These are phyloP conservation scores for Theocolax elegans DNA, from an alignment of 1,140 invertebrate species.

Conservation along the genomic window DNA sequence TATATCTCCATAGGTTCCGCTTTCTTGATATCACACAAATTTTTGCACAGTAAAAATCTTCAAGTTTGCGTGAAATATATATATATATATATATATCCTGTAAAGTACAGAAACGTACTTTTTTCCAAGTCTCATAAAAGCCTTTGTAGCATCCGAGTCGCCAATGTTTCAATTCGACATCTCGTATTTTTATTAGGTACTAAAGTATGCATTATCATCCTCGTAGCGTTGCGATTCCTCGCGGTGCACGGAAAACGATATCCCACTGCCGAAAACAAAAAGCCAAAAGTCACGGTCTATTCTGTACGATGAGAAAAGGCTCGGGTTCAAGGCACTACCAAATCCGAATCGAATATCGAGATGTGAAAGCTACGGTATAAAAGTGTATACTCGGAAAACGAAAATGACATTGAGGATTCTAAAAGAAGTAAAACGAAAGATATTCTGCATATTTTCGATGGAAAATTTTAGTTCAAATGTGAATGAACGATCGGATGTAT, in stretches of 20 bases:
- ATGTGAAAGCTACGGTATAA: constrained; percentile 13
- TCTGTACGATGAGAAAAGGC: not conserved
- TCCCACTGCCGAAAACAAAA: constrained; percentile 20
- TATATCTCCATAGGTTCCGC: too few relatives aligned
- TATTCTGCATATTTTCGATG: too few relatives aligned
- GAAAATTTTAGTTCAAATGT: too few relatives aligned
- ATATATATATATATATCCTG: too few relatives aligned
- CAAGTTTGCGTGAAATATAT: too few relatives aligned
- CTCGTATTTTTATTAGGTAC: constrained; percentile 34
- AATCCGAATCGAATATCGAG: constrained; percentile 34
- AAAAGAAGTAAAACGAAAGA: not conserved
- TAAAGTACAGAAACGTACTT: too few relatives aligned
- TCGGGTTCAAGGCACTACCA: constrained; percentile 19
- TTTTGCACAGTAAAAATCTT: not conserved
- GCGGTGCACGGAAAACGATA: constrained; percentile 9
- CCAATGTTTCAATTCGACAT: constrained; percentile 33
- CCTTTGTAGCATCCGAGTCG: not conserved
- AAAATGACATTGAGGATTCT: not conserved
- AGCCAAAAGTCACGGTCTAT: not conserved
- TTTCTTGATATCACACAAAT: not conserved
- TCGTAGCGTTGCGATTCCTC: constrained; percentile 1
- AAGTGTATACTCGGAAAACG: not conserved
- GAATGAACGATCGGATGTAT: too few relatives aligned
- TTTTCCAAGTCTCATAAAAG: constrained; percentile 29
- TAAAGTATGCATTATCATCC: constrained; percentile 40